Conservation (phyloP, 2,888 invertebrate genomes). For the Melinaea menophilus region DNA sequence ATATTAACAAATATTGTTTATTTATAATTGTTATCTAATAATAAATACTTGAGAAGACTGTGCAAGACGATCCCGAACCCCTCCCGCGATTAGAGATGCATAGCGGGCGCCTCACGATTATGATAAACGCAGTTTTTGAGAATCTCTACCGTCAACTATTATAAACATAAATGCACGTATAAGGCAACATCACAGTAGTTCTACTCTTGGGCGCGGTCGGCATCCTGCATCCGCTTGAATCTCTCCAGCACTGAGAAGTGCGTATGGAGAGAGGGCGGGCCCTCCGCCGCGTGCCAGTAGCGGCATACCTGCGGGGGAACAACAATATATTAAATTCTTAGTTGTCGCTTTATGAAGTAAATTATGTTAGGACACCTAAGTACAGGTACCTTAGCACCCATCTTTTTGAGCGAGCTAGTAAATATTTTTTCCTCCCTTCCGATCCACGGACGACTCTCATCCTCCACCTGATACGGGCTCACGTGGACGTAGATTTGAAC, state of each 20-base stretch:
- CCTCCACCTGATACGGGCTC: slow-evolving; percentile 93
- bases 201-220: slow-evolving; percentile 28
- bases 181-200: slow-evolving; percentile 39
- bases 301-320: slow-evolving; percentile 42
- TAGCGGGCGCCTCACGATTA: too few species aligned
- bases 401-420: slow-evolving; percentile 79
- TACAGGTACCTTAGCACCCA: slow-evolving; percentile 81
- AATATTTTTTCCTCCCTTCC: slow-evolving; percentile 89
- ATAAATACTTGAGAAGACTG: too few species aligned
- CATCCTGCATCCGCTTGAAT: slow-evolving; percentile 61
- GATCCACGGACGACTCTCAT: slow-evolving; percentile 89
- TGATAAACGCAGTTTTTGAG: too few species aligned
- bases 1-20: too few species aligned
- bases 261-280: slow-evolving; percentile 78
- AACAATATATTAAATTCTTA: too few species aligned
- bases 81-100: too few species aligned
- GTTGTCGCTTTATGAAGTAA: too few species aligned
- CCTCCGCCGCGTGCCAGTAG: slow-evolving; percentile 49
- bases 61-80: too few species aligned
- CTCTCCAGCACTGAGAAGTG: slow-evolving; percentile 87
- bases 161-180: too few species aligned
- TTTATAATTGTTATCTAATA: too few species aligned
- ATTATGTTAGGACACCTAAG: too few species aligned
- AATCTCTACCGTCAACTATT: too few species aligned
- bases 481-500: slow-evolving; percentile 88